Conservation (phyloP, 2,113 vertebrate species). For the Terrapene triunguis region DNA sequence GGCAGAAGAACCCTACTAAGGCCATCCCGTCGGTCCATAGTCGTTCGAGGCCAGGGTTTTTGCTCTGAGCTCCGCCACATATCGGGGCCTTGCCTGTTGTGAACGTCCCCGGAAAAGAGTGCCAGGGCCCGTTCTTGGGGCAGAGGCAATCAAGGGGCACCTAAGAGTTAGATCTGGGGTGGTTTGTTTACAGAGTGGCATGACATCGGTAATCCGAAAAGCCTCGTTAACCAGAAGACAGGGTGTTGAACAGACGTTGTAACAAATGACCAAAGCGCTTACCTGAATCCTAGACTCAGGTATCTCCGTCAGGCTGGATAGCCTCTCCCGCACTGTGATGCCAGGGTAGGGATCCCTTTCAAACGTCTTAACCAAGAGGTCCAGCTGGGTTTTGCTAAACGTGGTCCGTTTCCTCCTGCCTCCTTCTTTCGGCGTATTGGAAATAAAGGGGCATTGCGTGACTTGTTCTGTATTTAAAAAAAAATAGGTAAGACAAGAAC, state of each 20-base stretch:
- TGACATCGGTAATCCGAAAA: neutral
- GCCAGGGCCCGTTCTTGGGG: no score
- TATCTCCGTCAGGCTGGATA: conserved; percentile 57
- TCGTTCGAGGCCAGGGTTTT: no score
- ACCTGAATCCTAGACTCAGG: conserved; percentile 72
- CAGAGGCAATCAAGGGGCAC: no score
- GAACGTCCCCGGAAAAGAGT: no score
- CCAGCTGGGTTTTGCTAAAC: conserved; percentile 56
- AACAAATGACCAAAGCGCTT: neutral
- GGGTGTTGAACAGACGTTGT: no score
- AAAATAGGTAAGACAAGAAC: neutral
- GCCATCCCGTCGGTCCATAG: no score
- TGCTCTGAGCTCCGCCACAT: no score
- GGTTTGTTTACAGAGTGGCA: no score
- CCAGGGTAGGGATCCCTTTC: conserved; percentile 68
- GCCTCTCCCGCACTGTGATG: conserved; percentile 56
- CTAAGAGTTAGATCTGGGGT: no score
- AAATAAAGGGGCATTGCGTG: neutral
- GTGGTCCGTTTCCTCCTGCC: conserved; percentile 61
- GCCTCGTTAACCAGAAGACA: neutral
- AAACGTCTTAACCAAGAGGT: conserved; percentile 65
- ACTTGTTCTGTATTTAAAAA: neutral
- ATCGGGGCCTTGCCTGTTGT: no score
- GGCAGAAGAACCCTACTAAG: no score
- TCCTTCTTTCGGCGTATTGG: neutral